phyloP scores from a whole-genome alignment of 1,140 invertebrate genomes.

The Hypothenemus hampei region DNA sequence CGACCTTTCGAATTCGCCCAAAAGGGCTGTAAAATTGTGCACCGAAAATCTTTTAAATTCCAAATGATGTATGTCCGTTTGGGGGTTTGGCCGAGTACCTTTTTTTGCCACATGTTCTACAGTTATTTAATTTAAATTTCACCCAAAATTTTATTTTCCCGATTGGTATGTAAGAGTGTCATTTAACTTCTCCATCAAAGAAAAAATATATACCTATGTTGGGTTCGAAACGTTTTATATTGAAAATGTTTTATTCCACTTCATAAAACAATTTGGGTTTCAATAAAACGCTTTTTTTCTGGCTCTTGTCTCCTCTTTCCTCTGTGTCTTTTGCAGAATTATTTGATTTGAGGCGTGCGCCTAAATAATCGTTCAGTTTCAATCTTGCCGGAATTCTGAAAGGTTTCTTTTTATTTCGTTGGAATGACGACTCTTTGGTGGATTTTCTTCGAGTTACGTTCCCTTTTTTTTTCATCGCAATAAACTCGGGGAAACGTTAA shows the following conservation, averaged over 20 bases:
- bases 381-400: background rate
- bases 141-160: background rate
- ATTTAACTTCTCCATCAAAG: background rate
- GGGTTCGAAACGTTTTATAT: background rate
- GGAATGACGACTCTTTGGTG: too few relatives aligned
- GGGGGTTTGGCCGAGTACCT: background rate
- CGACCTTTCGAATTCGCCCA: background rate
- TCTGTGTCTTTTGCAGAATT: constrained; percentile 1
- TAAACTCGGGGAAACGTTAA: too few relatives aligned
- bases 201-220: background rate
- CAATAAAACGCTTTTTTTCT: background rate
- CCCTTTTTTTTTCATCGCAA: too few relatives aligned
- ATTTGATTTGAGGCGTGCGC: constrained; percentile 9
- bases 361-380: constrained; percentile 9
- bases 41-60: background rate
- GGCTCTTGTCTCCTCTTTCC: too few relatives aligned
- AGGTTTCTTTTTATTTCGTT: constrained; percentile 3
- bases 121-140: background rate
- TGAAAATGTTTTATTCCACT: background rate
- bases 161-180: background rate
- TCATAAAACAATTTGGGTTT: background rate
- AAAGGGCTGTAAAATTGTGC: background rate
- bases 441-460: too few relatives aligned
- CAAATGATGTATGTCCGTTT: background rate
- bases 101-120: background rate